Evolutionary conservation across 92 coral and sea anemone species (phyloP), one percentile per base, ranked within the genome.

Genomic region (Parazoanthus swiftii): DNA sequence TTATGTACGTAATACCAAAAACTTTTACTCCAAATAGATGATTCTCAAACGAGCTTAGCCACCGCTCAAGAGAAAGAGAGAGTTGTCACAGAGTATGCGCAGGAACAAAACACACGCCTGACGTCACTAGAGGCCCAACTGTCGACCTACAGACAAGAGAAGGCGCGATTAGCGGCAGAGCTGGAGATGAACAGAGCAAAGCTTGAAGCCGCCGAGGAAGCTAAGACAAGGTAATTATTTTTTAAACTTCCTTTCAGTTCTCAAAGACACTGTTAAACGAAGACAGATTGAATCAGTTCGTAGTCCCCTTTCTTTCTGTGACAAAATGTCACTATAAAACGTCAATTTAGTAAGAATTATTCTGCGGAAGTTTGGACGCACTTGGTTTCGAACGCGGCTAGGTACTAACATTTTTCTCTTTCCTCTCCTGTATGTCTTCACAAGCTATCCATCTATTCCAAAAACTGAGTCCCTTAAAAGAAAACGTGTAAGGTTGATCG

Each of bases 51-150:
- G 66, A 96, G 90, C 76, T 88, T 94, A 50, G 92, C 92, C 4
- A 89, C 91, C 20, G 98, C 98, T 33, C 99, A 97, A 26, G 98
- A 97, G 73, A 97, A 97, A 86, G 99, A 97, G 85, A 97, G 98
- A 11, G 89, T 91, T 1, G 94, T 98, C 2, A 90, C 98, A 39
- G 98, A 92, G 79, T 90, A 91, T 74, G 98, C 95, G 16, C 86
- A 92, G 67, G 97, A 94, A 72, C 85, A 94, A 26, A 91, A 88
- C 44, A 67, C 94, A 6, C 95, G 95, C 18, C 72, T 94, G 84
- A 91, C 98, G 78, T 90, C 98, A n/a, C 93, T 97, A 8, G 99
- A 97, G 82, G 90, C 99, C 36, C 99, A 95, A 82, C 91, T 97
- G 42, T 92, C 90, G 39, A 92, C 95, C 86, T 94, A 92, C 89